These are phyloP conservation scores for Apamea sordens DNA, from an alignment of 2,888 invertebrate species.

Conservation along the genomic window DNA sequence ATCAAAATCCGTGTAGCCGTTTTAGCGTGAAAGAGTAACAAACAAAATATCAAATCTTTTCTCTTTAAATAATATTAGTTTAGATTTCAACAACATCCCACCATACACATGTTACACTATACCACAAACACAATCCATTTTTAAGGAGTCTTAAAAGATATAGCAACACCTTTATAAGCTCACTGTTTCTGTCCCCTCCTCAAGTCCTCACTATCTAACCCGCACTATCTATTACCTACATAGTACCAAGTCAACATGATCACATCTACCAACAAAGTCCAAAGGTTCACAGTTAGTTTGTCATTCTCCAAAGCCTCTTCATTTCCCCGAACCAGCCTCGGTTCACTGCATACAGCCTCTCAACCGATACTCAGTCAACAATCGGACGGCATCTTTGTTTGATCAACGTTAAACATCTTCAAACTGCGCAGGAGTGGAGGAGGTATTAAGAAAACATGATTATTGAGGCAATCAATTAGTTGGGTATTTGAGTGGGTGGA, in stretches of 20 bases:
- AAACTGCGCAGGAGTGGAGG: conserved; percentile 54
- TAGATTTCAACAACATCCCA: background rate
- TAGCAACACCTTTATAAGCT: background rate
- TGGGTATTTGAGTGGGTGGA: conserved; percentile 26
- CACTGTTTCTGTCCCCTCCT: background rate
- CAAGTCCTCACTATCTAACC: background rate
- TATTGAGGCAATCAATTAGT: conserved; percentile 57
- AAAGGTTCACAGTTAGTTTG: conserved; percentile 62
- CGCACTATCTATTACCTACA: background rate
- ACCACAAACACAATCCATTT: background rate
- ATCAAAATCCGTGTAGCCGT: background rate
- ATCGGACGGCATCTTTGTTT: conserved; percentile 68
- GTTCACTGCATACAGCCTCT: conserved; percentile 67
- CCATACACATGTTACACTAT: background rate
- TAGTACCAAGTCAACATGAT: conserved; percentile 27
- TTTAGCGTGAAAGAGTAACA: background rate
- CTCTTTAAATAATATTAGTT: background rate
- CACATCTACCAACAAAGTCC: conserved; percentile 35
- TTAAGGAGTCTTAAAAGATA: background rate
- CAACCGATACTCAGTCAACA: conserved; percentile 70
- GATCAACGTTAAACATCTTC: conserved; percentile 68
- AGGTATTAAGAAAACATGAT: conserved; percentile 52
- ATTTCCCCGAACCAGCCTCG: conserved; percentile 62
- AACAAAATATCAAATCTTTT: background rate
- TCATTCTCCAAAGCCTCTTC: conserved; percentile 61